Evolutionary conservation across 1,140 invertebrate genomes (phyloP).

Genomic region (Drosophila arawakana): DNA sequence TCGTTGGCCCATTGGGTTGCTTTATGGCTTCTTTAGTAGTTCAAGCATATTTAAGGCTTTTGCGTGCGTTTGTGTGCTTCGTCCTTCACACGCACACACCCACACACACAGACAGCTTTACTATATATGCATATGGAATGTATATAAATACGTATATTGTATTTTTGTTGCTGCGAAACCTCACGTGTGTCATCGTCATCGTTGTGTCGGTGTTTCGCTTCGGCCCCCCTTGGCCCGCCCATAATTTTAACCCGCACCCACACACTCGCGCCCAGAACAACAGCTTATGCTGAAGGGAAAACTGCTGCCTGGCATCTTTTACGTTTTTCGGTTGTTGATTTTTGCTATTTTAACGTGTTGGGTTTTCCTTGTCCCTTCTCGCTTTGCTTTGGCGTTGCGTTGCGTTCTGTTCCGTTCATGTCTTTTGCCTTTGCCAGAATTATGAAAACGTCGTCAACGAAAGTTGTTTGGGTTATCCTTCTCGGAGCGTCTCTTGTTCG

Average conservation of each 20-base stretch:
- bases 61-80: slow-evolving; percentile 56
- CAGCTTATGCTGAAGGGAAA: slow-evolving; percentile 48
- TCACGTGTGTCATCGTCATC: slow-evolving; percentile 55
- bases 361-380: slow-evolving; percentile 30
- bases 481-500: slow-evolving; percentile 14
- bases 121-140: slow-evolving; percentile 37
- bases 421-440: slow-evolving; percentile 33
- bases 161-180: slow-evolving; percentile 61
- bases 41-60: slow-evolving; percentile 73
- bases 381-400: slow-evolving; percentile 42
- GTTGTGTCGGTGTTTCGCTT: slow-evolving; percentile 13
- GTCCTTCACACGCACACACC: slow-evolving; percentile 45
- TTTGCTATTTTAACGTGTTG: slow-evolving; percentile 61
- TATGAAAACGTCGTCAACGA: slow-evolving; percentile 40
- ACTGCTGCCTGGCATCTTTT: slow-evolving; percentile 71
- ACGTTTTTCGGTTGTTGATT: slow-evolving; percentile 67
- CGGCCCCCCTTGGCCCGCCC: background rate
- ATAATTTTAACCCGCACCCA: slow-evolving; percentile 1
- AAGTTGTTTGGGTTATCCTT: slow-evolving; percentile 31
- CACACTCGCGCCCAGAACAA: slow-evolving; percentile 9
- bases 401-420: slow-evolving; percentile 31
- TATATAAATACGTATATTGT: slow-evolving; percentile 44
- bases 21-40: slow-evolving; percentile 77
- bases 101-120: background rate
- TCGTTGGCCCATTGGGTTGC: slow-evolving; percentile 56